Percentiles rank a stretch among this genome's conserved stretches.
Conservation (phyloP, 2,113 vertebrate species). For the Columba livia region DNA sequence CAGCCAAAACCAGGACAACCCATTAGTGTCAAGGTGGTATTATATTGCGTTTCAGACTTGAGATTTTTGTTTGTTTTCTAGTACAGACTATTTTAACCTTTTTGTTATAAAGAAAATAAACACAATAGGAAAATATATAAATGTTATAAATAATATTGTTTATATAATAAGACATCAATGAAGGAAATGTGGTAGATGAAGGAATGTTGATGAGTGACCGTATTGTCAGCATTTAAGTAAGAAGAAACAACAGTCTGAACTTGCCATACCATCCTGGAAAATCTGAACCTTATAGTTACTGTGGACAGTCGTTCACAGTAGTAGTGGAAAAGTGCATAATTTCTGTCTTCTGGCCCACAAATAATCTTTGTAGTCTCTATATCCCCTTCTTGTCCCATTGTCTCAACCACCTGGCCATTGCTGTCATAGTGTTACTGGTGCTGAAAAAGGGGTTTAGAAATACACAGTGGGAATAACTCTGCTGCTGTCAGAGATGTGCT, state of each 20-base stretch:
- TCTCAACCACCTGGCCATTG: not conserved
- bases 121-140: not conserved
- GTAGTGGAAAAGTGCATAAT: not conserved
- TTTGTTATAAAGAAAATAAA: not conserved
- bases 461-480: not conserved
- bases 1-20: too few relatives aligned
- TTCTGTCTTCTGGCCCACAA: not conserved
- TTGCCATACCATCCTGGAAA: not conserved
- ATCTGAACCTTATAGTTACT: not conserved
- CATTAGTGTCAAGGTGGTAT: not conserved
- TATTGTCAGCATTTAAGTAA: not conserved
- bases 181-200: conserved; percentile 5
- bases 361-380: not conserved
- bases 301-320: not conserved
- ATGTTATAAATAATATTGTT: conserved; percentile 18
- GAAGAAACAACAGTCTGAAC: not conserved
- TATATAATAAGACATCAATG: not conserved
- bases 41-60: not conserved
- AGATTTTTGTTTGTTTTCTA: not conserved
- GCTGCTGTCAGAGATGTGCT: not conserved
- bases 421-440: not conserved
- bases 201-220: not conserved
- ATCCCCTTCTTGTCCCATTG: not conserved
- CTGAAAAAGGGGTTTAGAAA: not conserved
- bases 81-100: not conserved